Evolutionary conservation across 2,113 vertebrate genomes (phyloP).

Genomic region (Budorcas taxicolor): DNA sequence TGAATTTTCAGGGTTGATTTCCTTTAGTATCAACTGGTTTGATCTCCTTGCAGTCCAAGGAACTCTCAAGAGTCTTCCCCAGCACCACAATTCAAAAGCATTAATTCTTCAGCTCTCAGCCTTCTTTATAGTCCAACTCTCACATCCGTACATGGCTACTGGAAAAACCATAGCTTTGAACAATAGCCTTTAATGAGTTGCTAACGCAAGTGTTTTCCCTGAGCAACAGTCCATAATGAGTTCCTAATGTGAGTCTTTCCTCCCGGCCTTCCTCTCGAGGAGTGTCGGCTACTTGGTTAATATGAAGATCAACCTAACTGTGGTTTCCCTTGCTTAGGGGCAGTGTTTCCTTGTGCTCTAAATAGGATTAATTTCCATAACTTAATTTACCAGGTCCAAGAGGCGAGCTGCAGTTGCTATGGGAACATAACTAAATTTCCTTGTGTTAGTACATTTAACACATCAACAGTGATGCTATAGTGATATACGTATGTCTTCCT

Average conservation of each 20-base stretch:
- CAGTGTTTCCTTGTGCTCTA: constrained; percentile 2
- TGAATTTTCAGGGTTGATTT: neutral
- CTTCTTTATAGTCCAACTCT: neutral
- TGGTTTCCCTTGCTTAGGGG: neutral
- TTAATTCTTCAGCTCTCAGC: neutral
- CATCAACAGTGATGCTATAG: neutral
- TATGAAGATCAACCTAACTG: neutral
- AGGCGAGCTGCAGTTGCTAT: constrained; percentile 40
- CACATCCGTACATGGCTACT: neutral
- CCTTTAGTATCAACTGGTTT: neutral
- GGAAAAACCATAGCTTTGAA: neutral
- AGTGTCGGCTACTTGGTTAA: neutral
- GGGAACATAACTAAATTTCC: constrained; percentile 47
- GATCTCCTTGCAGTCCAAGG: neutral
- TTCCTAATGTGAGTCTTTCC: neutral
- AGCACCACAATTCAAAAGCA: neutral
- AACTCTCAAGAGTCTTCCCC: neutral
- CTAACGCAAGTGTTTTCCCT: neutral
- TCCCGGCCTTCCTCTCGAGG: neutral
- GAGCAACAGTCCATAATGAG: neutral
- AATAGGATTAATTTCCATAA: constrained; percentile 49
- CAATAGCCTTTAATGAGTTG: neutral
- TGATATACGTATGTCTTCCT: neutral
- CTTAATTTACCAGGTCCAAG: constrained; percentile 41
- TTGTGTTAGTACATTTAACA: neutral